These are phyloP conservation scores for Fistularia commersonii DNA, from an alignment of 2,797 vertebrate genomes.

Conservation along the genomic window DNA sequence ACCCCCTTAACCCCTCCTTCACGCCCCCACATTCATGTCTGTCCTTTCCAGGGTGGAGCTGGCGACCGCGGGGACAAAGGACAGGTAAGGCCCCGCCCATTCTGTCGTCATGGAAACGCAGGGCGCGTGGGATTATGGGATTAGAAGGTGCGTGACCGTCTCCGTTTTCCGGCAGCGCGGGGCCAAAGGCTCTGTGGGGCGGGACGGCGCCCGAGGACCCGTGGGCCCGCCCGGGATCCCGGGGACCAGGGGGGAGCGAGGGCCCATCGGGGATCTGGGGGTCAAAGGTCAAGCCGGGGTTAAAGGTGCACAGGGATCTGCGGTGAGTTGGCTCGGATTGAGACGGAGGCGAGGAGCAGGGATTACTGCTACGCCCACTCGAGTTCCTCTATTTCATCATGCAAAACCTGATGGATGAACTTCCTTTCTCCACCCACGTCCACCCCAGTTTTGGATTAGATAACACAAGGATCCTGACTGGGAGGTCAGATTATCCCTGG, in stretches of 20 bases:
- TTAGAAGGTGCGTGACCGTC: no score
- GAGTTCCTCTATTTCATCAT: no score
- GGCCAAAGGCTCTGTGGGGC: constrained; percentile 60
- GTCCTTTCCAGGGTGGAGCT: constrained; percentile 54
- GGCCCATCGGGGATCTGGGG: constrained; percentile 67
- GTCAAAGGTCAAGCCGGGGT: constrained; percentile 63
- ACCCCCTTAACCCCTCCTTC: constrained; percentile 5
- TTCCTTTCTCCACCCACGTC: no score
- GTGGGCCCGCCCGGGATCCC: constrained; percentile 75
- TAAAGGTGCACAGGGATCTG: constrained; percentile 68
- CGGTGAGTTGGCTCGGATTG: constrained; percentile 59
- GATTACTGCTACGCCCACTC: no score
- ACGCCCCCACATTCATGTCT: constrained; percentile 16
- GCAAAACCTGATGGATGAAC: no score
- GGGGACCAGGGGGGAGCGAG: constrained; percentile 70
- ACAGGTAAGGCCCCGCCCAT: constrained; percentile 65
- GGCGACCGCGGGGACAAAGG: constrained; percentile 77
- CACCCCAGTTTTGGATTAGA: no score
- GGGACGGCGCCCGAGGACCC: constrained; percentile 56
- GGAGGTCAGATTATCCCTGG: no score
- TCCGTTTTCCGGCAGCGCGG: constrained; percentile 59
- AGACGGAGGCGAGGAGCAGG: no score
- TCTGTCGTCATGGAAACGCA: constrained; percentile 20
- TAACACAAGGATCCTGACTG: no score
- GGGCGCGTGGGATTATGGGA: no score